A percentile compares a stretch with the other conserved stretches of the same genome.
Evolutionary conservation across 2,888 invertebrate genomes (phyloP).

Genomic region (Anoncus sp.): DNA sequence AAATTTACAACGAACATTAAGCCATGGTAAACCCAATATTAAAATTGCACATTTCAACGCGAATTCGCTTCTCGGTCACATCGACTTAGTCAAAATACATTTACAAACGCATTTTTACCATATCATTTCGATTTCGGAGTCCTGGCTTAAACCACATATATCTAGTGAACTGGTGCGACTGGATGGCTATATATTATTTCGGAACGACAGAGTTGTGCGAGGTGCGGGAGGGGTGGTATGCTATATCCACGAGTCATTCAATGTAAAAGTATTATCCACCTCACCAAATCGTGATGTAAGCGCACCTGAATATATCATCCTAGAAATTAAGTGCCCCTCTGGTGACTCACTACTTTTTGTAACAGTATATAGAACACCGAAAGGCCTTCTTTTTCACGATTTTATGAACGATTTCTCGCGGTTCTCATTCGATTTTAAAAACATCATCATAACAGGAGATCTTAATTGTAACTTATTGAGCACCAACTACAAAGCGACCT

Average conservation of each 20-base stretch:
- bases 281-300: not conserved
- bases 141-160: slow-evolving; percentile 15
- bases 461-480: not conserved
- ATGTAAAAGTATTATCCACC: not conserved
- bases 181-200: not conserved
- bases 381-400: not conserved
- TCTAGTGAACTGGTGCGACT: slow-evolving; percentile 1
- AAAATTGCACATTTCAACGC: not conserved
- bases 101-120: not conserved
- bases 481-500: not conserved
- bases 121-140: slow-evolving; percentile 24
- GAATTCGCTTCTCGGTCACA: not conserved
- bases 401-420: not conserved
- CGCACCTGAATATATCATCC: slow-evolving; percentile 7
- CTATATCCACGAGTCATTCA: slow-evolving; percentile 9
- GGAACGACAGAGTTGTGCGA: not conserved
- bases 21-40: not conserved
- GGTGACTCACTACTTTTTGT: not conserved
- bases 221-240: slow-evolving; percentile 12
- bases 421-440: not conserved
- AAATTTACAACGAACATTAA: too few species aligned
- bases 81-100: not conserved
- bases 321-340: not conserved
- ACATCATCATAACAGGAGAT: not conserved
- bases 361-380: not conserved